A percentile compares a stretch with the other conserved stretches of the same genome.
phyloP scores from a whole-genome alignment of 2,888 invertebrate genomes.

The Ophioninae sp. region DNA sequence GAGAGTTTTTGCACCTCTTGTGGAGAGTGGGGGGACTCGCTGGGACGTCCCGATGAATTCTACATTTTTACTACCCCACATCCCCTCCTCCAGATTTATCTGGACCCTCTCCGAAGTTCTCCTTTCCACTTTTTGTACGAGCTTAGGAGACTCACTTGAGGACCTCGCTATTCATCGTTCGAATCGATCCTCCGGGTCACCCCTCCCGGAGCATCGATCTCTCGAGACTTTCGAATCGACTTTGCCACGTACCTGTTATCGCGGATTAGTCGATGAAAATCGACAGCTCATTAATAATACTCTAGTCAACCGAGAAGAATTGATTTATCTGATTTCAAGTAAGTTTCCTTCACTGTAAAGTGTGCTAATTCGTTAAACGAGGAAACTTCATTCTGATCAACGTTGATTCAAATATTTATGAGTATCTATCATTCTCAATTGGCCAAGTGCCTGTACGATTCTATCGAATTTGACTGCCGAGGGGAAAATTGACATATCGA shows the following conservation, averaged over 20 bases:
- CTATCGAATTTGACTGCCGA: too few species aligned
- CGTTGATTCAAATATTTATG: background rate
- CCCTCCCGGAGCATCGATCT: slow-evolving; percentile 37
- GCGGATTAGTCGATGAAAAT: slow-evolving; percentile 39
- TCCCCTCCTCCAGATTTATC: slow-evolving; percentile 34
- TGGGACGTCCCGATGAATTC: slow-evolving; percentile 60
- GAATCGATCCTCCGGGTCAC: slow-evolving; percentile 20
- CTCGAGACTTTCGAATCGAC: slow-evolving; percentile 49
- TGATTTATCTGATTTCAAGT: slow-evolving; percentile 21
- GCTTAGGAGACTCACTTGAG: slow-evolving; percentile 42
- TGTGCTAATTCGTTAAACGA: background rate
- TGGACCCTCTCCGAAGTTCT: slow-evolving; percentile 13
- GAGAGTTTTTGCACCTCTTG: slow-evolving; percentile 72
- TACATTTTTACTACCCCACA: slow-evolving; percentile 62
- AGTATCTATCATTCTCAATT: background rate
- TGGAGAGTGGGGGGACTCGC: slow-evolving; percentile 60
- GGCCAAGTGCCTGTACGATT: background rate
- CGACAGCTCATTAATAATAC: slow-evolving; percentile 37
- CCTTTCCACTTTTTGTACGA: slow-evolving; percentile 42
- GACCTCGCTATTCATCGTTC: slow-evolving; percentile 16
- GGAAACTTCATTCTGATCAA: background rate
- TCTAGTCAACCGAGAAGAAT: slow-evolving; percentile 10
- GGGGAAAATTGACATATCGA: too few species aligned
- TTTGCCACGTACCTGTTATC: slow-evolving; percentile 47
- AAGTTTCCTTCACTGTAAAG: background rate